Conservation (phyloP, 2,888 invertebrate species). For the Caenorhabditis imperialis region DNA sequence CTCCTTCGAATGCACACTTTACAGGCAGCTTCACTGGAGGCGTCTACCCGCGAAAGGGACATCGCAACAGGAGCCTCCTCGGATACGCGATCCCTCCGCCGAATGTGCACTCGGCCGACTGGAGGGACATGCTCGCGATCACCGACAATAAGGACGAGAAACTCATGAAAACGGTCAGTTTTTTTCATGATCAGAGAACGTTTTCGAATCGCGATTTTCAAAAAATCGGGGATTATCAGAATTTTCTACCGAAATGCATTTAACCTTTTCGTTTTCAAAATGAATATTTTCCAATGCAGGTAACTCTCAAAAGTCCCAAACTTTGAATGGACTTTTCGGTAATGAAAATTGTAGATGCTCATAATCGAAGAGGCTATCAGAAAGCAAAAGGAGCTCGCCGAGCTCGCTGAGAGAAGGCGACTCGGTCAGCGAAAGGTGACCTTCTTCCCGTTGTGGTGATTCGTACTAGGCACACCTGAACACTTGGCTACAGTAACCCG, state of each 20-base stretch:
- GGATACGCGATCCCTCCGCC: constrained; percentile 65
- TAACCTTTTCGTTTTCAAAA: neutral
- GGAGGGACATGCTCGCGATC: constrained; percentile 65
- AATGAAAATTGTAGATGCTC: constrained; percentile 33
- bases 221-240: too few relatives aligned
- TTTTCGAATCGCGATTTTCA: too few relatives aligned
- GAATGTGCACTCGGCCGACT: constrained; percentile 63
- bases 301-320: too few relatives aligned
- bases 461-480: constrained; percentile 7
- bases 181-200: too few relatives aligned
- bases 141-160: constrained; percentile 56
- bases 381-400: constrained; percentile 21
- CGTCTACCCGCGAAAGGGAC: constrained; percentile 56
- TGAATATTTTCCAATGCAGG: constrained; percentile 5
- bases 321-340: too few relatives aligned
- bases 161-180: constrained; percentile 36
- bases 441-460: constrained; percentile 26
- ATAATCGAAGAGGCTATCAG: constrained; percentile 27
- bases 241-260: neutral
- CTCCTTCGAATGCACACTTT: too few relatives aligned
- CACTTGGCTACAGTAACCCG: too few relatives aligned
- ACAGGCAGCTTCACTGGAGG: constrained; percentile 62
- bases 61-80: constrained; percentile 54
- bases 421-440: constrained; percentile 38
- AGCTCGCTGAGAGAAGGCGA: constrained; percentile 22